Evolutionary conservation across 2,797 vertebrate species (phyloP), one percentile per base, ranked within the genome.

Genomic region (Schizothorax lantsangensis): DNA sequence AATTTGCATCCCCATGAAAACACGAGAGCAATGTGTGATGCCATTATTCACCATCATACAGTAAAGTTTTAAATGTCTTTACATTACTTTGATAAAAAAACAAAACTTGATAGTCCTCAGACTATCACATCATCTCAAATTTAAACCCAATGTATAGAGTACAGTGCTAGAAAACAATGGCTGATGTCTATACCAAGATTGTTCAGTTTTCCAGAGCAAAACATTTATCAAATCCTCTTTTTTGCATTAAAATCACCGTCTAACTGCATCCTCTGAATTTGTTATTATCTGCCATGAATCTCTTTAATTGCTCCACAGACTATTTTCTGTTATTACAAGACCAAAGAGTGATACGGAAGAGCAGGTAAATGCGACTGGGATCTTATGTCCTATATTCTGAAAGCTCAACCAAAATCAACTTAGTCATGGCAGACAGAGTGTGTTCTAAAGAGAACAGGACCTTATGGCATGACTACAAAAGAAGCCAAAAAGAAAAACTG

Each of bases 381-480:
- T 2, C 12, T 74, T 4, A 9, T 72, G 38, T 17, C 87, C 72
- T 9, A 47, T 89, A 47, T 57, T 80, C 21, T 87, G 82, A 86
- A 72, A 86, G 75, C 84, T 86, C 6, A 88, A 84, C 11, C 59
- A 59, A 0, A 9, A 10, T 43, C 82, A 69, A 38, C 19, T 66
- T 49, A 79, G 23, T 83, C 59, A 88, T 80, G 86, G 88, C 11
- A 59, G 72, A 45, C 82, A 88, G 19, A 59, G 82, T 23, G 9
- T 88, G 66, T 38, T 66, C 59, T 85, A 72, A 64, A 64, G 79
- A 49, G 26, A 49, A 79, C 82, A 47, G 73, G 66, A n/a, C 69
- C 6, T 38, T 45, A 71, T 33, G 74, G 15, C 15, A 30, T 8
- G 23, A 59, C 3, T 49, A 33, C 43, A 36, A 45, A 45, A 23